phyloP scores from a whole-genome alignment of 2,888 invertebrate genomes.

The Lasioglossum morio region DNA sequence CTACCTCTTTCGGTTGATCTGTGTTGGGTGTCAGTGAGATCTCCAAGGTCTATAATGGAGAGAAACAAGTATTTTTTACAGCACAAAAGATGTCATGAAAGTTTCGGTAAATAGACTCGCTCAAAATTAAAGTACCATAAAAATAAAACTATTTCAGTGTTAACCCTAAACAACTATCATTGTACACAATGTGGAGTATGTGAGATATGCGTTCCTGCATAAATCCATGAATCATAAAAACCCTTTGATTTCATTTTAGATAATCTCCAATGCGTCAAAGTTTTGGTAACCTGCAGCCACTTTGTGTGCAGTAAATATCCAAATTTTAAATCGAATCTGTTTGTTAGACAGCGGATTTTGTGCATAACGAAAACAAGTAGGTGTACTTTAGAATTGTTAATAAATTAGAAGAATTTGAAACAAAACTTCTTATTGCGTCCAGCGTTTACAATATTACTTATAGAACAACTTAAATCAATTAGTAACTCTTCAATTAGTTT shows the following conservation, averaged over 20 bases:
- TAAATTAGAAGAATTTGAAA: too few relatives aligned
- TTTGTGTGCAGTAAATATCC: too few relatives aligned
- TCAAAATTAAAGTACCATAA: background rate
- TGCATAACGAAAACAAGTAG: too few relatives aligned
- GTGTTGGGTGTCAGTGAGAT: slow-evolving; percentile 91
- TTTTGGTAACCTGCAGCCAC: too few relatives aligned
- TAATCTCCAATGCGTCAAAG: too few relatives aligned
- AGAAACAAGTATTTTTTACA: background rate
- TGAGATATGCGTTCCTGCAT: background rate
- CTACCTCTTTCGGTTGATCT: slow-evolving; percentile 91
- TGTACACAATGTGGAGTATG: background rate
- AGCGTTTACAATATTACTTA: too few relatives aligned
- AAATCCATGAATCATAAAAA: background rate
- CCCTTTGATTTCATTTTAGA: background rate
- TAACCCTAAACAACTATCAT: background rate
- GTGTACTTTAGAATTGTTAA: too few relatives aligned
- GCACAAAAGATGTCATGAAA: background rate
- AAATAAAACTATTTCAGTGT: background rate
- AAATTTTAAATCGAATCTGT: too few relatives aligned
- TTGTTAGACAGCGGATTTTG: too few relatives aligned
- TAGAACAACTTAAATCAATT: background rate
- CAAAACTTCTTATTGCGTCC: too few relatives aligned
- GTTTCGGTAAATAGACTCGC: background rate
- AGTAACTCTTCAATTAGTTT: background rate
- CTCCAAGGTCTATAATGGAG: slow-evolving; percentile 89